Conservation (phyloP, 2,797 vertebrate species). For the Xenopus petersii region DNA sequence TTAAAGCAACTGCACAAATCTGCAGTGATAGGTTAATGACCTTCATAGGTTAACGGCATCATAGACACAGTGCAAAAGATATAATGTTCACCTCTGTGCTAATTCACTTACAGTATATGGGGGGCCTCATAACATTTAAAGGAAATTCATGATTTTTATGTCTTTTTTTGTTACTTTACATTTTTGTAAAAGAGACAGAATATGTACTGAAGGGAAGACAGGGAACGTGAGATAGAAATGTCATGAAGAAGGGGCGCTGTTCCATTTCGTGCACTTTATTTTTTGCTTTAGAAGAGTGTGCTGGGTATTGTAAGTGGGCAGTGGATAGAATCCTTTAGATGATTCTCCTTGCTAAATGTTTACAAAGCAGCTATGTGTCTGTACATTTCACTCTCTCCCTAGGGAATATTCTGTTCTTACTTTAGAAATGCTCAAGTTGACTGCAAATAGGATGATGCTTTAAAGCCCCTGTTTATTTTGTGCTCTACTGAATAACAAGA, state of each 20-base stretch:
- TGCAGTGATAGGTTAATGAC: too few relatives aligned
- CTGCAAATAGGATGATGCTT: slow-evolving; percentile 12
- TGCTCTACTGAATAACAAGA: neutral
- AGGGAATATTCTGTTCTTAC: slow-evolving; percentile 15
- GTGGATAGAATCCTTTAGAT: slow-evolving; percentile 1
- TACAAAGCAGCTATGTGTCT: slow-evolving; percentile 18
- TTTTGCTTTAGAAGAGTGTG: slow-evolving; percentile 1
- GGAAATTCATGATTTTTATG: too few relatives aligned
- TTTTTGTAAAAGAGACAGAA: too few relatives aligned
- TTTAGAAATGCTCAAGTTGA: slow-evolving; percentile 8
- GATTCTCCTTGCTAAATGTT: slow-evolving; percentile 19
- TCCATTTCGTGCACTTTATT: neutral
- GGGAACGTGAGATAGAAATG: too few relatives aligned
- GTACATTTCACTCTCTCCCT: neutral
- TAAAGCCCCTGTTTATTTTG: neutral
- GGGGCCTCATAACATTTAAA: too few relatives aligned
- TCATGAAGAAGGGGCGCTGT: neutral
- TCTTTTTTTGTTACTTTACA: too few relatives aligned
- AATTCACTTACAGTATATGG: too few relatives aligned
- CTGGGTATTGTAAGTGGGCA: neutral
- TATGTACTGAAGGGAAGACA: too few relatives aligned
- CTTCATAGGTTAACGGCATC: too few relatives aligned
- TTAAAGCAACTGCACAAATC: too few relatives aligned
- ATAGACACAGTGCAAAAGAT: too few relatives aligned
- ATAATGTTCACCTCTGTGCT: too few relatives aligned